Base-by-base conservation (phyloP, 2,888 invertebrate genomes). In the Neuroscelio doddi region DNA sequence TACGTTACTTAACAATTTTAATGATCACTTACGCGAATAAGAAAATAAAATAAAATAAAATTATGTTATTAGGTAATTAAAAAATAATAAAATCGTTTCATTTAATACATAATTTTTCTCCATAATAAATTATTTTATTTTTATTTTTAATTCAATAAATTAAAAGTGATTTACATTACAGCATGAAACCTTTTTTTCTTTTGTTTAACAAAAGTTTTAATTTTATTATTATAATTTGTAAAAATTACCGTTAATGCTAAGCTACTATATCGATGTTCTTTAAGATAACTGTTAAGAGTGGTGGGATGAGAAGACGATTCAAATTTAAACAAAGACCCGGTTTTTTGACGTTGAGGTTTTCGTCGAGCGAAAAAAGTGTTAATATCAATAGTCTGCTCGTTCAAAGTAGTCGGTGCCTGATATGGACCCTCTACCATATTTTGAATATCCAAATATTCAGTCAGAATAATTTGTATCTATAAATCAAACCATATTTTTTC, bases 361-460 rank as follows among this genome's bases (percentile, higher is more conserved):
- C 86, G 81, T 64, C 86, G 81, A n/a, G 86, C 86, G 74, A 88
- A 89, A 78, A 86, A 88, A 8, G 85, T 77, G 27, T 88, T 87
- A 45, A 88, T 87, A 80, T 90, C 90, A 58, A 87, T 87, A 49
- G 82, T 76, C 42, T 81, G 78, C 57, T 85, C 85, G 38, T 75
- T 77, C 21, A 82, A 71, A 78, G 82, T 68, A 84, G 88, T 74
- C 85, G 88, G 67, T 85, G 87, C 71, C 61, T 85, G 85, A 51
- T 85, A 85, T 9, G 85, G 81, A n/a, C 91, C 90, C 27, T 90
- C 87, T 17, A 89, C 87, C 69, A 91, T 90, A 82, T 93, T 94
- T 84, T 93, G 92, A 51, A 96, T 92, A 80, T 96, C 94, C 71
- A 96, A 86, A 84, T 96, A 96, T 79, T 95, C 95, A 12, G 92